phyloP scores from a whole-genome alignment of 2,113 vertebrate genomes.

The Burhinus bistriatus region DNA sequence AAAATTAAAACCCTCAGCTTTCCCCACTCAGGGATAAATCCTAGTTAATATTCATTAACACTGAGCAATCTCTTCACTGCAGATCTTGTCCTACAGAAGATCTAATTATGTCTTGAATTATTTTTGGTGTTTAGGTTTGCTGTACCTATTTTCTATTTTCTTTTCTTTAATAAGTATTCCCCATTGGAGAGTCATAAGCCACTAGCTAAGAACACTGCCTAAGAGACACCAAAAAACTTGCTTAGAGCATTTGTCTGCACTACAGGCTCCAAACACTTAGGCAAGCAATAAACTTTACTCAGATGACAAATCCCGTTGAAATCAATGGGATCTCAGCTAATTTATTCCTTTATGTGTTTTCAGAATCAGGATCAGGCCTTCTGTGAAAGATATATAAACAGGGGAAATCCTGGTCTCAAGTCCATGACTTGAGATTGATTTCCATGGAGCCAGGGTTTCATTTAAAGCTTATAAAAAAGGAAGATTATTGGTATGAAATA shows the following conservation, averaged over 20 bases:
- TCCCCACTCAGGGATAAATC: conserved; percentile 47
- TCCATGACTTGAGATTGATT: background rate
- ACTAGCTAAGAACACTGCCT: background rate
- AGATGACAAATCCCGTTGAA: background rate
- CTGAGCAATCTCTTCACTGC: conserved; percentile 11
- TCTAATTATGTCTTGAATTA: conserved; percentile 28
- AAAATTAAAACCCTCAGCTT: conserved; percentile 48
- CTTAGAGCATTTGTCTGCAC: background rate
- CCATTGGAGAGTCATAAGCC: background rate
- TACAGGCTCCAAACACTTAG: background rate
- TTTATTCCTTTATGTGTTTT: background rate
- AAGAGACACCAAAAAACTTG: background rate
- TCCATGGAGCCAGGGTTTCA: background rate
- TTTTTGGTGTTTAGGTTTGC: conserved; percentile 5
- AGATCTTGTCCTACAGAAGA: conserved; percentile 27
- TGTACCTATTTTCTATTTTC: conserved; percentile 9
- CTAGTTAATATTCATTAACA: conserved; percentile 65
- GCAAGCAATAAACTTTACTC: background rate
- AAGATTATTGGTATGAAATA: background rate
- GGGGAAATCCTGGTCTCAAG: background rate
- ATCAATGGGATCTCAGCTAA: background rate
- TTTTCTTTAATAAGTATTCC: background rate
- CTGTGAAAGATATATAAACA: background rate
- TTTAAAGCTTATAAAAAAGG: background rate
- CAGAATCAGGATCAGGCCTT: background rate